A percentile compares a stretch with the other conserved stretches of the same genome.
phyloP scores from a whole-genome alignment of 2,797 vertebrate species.

The Brotula barbata region DNA sequence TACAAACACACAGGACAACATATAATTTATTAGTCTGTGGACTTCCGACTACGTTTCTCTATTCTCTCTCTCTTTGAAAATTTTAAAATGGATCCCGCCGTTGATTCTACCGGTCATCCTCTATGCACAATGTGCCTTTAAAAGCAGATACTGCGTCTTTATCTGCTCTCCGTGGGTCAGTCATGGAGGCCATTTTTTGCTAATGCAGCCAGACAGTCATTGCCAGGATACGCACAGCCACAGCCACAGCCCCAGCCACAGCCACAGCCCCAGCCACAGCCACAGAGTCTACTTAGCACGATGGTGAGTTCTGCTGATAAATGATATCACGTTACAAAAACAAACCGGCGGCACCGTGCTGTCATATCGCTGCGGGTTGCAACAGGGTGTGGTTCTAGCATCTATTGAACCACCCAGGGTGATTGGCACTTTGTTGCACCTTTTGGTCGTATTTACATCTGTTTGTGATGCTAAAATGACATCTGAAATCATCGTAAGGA shows the following conservation, averaged over 20 bases:
- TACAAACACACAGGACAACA: neutral
- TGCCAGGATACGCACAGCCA: slow-evolving; percentile 36
- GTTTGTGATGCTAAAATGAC: too few relatives aligned
- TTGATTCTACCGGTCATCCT: neutral
- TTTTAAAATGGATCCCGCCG: slow-evolving; percentile 2
- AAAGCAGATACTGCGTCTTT: slow-evolving; percentile 32
- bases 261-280: slow-evolving; percentile 30
- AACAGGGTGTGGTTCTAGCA: too few relatives aligned
- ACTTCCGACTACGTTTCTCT: too few relatives aligned
- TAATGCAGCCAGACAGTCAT: slow-evolving; percentile 46
- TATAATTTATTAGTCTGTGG: too few relatives aligned
- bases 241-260: slow-evolving; percentile 7
- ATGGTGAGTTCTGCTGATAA: slow-evolving; percentile 31
- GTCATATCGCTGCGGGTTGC: neutral
- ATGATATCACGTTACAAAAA: slow-evolving; percentile 47
- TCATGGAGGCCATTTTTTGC: slow-evolving; percentile 57
- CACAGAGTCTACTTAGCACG: neutral
- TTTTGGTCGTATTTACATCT: too few relatives aligned
- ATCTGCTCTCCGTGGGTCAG: slow-evolving; percentile 43
- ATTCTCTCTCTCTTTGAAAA: slow-evolving; percentile 1
- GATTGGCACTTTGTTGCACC: too few relatives aligned
- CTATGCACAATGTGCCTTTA: slow-evolving; percentile 26
- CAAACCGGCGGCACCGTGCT: slow-evolving; percentile 2
- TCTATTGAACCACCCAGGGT: too few relatives aligned
- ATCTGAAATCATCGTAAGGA: too few relatives aligned